Evolutionary conservation across 2,797 vertebrate genomes (phyloP), one percentile per base, ranked within the genome.

Genomic region (Gallinago nigripennis): DNA sequence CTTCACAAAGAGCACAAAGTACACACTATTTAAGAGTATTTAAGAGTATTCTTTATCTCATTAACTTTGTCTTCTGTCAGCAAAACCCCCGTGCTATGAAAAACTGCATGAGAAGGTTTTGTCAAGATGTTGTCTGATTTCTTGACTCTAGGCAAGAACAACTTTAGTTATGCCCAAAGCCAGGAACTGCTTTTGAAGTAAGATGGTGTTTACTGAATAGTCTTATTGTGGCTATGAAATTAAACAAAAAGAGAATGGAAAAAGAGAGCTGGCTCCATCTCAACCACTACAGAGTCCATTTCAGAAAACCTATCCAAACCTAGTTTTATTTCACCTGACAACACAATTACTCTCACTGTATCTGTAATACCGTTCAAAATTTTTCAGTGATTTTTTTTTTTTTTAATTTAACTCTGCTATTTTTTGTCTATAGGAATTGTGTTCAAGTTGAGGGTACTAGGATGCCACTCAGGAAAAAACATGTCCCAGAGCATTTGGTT

Each of bases 401-500:
- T 19, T 86, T 75, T 19, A 16, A n/a, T 73, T 66, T 68, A 77
- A 48, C 27, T 66, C 10, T 3, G 3, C 4, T 91, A 35, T 35
- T 86, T 79, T 94, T 92, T 51, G 25, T 50, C 77, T 60, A 9
- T 45, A 82, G 43, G 0, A 24, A 23, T 69, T 91, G 3, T 33
- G 4, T 53, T 95, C 33, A 80, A 83, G 37, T 75, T 64, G 20
- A 86, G 21, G 16, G 31, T 78, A 57, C 84, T 93, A 95, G 58
- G 31, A 82, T 86, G 63, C 30, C 64, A 60, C n/a, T 95, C 76
- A 91, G 61, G 48, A 37, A 95, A 95, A 94, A 77, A 48, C 8
- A 50, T 56, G 18, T 93, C 86, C 69, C 89, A 88, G 31, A 61
- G 35, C 76, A 90, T 98, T 72, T 72, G 69, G 51, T 91, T 86